Base-by-base conservation (phyloP, 2,113 vertebrate genomes). In the Sula dactylatra region DNA sequence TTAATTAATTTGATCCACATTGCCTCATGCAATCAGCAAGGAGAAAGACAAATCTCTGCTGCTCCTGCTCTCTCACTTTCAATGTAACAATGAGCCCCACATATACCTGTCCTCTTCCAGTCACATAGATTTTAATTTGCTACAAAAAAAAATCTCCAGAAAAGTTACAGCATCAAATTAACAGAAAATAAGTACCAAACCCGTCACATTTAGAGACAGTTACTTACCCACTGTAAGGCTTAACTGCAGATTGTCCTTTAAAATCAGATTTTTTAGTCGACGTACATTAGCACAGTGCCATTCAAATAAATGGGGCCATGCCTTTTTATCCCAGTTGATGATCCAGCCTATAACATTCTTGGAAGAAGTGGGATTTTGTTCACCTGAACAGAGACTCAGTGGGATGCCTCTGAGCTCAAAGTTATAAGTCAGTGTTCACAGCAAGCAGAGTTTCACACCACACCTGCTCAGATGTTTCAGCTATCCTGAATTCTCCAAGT, bases 401-500 rank as follows among this genome's bases (percentile, higher is more conserved):
- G 66, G 91, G 91, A 83, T 44, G 42, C 34, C 50, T 72, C 42
- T 6, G 10, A 95, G 74, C 71, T 86, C 47, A 27, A 84, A 73
- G 70, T 71, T 94, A 19, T 81, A 87, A 96, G 78, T 25, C 78
- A 40, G 24, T 18, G 78, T 26, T 94, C 91, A 94, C 74, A 93
- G 91, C 89, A 95, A 87, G 73, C 38, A 32, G 62, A 45, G 58
- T 38, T 95, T 95, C 84, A 80, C 90, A 89, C 42, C 76, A 74
- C 54, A 83, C 87, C 89, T 92, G 97, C 96, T 95, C 93, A 90
- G 87, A 91, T 52, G 67, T 70, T 91, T 83, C 94, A 91, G 50
- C 66, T 71, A 24, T 7, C 79, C 64, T 86, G 71, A 86, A 87
- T 90, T 90, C 55, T 90, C 93, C 64, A 86, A 94, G 77, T 29